Evolutionary conservation across 2,797 vertebrate genomes (phyloP).

Genomic region (Triplophysa bombifrons): DNA sequence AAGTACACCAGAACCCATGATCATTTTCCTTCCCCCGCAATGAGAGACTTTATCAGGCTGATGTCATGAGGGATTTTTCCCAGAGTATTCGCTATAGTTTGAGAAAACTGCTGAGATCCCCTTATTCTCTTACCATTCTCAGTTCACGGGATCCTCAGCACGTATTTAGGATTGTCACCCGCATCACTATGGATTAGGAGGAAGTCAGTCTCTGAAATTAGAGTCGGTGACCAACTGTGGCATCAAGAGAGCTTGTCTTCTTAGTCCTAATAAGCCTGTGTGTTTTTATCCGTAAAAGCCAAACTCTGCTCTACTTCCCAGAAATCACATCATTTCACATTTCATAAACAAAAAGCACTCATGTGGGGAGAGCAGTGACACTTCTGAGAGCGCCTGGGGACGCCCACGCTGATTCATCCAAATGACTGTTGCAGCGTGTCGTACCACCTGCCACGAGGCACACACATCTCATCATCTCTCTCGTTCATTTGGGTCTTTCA

Average conservation of each 20-base stretch:
- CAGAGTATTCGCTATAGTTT: conserved; percentile 26
- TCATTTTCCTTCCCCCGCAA: conserved; percentile 17
- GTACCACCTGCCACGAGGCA: conserved; percentile 31
- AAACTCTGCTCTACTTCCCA: conserved; percentile 31
- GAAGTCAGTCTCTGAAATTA: conserved; percentile 42
- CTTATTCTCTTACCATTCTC: conserved; percentile 7
- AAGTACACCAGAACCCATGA: conserved; percentile 5
- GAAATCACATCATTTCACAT: conserved; percentile 44
- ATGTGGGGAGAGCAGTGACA: conserved; percentile 43
- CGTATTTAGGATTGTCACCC: conserved; percentile 53
- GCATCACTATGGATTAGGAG: conserved; percentile 48
- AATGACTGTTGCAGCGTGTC: conserved; percentile 36
- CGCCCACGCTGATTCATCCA: conserved; percentile 40
- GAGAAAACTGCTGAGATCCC: conserved; percentile 15
- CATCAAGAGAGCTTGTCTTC: conserved; percentile 38
- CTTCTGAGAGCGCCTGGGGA: conserved; percentile 37
- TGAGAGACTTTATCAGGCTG: conserved; percentile 43
- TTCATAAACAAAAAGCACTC: conserved; percentile 46
- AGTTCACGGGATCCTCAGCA: conserved; percentile 34
- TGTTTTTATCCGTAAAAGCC: conserved; percentile 50
- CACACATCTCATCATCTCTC: conserved; percentile 4
- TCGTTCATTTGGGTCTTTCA: conserved; percentile 33
- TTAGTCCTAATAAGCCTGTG: conserved; percentile 47
- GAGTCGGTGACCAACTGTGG: conserved; percentile 26
- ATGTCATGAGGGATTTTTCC: conserved; percentile 39